Base-by-base conservation (phyloP, 2,797 vertebrate species). In the Mus minutoides region DNA sequence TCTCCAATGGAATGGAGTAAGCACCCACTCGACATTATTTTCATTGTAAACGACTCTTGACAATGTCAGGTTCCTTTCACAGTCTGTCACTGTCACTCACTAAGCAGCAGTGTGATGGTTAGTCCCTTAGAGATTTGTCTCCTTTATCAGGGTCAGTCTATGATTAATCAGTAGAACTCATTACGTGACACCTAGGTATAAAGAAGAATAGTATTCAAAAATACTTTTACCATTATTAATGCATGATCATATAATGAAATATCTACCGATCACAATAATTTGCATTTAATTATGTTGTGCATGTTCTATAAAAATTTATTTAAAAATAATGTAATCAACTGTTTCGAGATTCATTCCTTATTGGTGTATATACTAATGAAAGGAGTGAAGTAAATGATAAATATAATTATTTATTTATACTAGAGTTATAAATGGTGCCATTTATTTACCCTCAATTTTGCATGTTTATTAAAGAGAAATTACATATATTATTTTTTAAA, bases 11-110 rank as follows among this genome's bases (percentile, higher is more conserved):
- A 95, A 90, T 71, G 54, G 91, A 88, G 97, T 92, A 92, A 84
- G 87, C 94, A 97, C 76, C 96, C 26, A 52, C 88, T 94, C 37
- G 77, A 94, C 95, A 83, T 98, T 40, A 96, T 97, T 98, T 98
- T 97, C 87, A 92, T 91, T 97, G 93, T 97, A 98, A 98, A 96
- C 75, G 56, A 94, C 97, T 97, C 78, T 97, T 97, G 97, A 97
- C 95, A 97, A 95, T 98, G 95, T 92, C 92, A 98, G 95, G 89
- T 93, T 97, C 73, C 79, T 34, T 17, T 97, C 95, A 96, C 95
- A 97, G 94, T 80, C 80, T 95, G 94, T 98, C 91, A 98, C 88
- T 97, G 87, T 98, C 97, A 98, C 96, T 98, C 95, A 92, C 88
- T 97, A 97, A 98, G 96, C 24, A 24, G 67, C 94, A 88, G 85